A percentile compares a stretch with the other conserved stretches of the same genome.
phyloP scores from a whole-genome alignment of 2,113 vertebrate genomes.

The Microtus montanus region DNA sequence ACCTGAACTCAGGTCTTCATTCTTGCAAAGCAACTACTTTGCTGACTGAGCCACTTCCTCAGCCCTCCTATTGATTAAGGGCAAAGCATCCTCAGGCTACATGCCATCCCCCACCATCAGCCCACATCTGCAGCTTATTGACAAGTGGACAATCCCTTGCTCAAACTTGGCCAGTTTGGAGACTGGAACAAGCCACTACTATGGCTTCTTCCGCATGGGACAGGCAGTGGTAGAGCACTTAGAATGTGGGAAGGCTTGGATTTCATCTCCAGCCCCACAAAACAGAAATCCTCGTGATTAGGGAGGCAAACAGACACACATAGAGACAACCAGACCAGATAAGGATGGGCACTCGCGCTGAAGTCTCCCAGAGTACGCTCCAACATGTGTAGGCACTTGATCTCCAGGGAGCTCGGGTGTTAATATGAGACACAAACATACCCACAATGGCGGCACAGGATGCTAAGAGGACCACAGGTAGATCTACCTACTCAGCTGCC shows the following conservation, averaged over 20 bases:
- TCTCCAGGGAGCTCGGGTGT: background rate
- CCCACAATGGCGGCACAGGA: background rate
- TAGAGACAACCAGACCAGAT: background rate
- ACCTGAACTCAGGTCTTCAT: background rate
- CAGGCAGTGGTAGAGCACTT: background rate
- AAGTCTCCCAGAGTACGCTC: background rate
- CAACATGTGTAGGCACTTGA: background rate
- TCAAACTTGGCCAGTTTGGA: background rate
- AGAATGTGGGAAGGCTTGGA: background rate
- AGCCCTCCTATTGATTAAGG: background rate
- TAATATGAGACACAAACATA: background rate
- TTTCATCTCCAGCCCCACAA: background rate
- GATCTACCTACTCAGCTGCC: background rate
- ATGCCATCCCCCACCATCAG: background rate
- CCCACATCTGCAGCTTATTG: background rate
- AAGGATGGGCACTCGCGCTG: accelerated
- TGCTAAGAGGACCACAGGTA: background rate
- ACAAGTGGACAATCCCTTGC: background rate
- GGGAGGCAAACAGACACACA: background rate
- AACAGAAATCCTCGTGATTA: background rate
- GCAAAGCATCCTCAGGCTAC: background rate
- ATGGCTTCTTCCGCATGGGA: background rate
- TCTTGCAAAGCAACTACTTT: background rate
- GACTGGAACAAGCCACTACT: background rate
- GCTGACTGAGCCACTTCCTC: background rate